These are phyloP conservation scores for Xiphias gladius DNA, from an alignment of 2,113 vertebrate species.

Conservation along the genomic window DNA sequence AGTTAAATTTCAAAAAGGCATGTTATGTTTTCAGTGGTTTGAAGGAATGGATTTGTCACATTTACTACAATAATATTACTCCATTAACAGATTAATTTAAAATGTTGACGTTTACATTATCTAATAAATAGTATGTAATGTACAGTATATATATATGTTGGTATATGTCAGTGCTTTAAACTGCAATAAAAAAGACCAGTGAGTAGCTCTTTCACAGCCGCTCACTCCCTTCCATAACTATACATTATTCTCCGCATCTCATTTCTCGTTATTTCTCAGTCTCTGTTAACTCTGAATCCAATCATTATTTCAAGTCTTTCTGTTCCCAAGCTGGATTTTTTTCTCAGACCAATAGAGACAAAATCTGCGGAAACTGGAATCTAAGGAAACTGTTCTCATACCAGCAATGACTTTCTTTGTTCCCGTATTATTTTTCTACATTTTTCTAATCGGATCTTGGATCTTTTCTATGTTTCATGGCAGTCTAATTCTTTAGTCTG, in stretches of 20 bases:
- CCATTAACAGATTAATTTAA: neutral
- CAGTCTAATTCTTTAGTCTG: constrained; percentile 58
- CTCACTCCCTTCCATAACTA: neutral
- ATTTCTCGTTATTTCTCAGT: constrained; percentile 1
- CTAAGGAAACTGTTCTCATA: constrained; percentile 11
- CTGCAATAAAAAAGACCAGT: neutral
- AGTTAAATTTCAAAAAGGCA: neutral
- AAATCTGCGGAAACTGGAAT: too few species aligned
- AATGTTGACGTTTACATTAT: neutral
- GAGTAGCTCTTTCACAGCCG: neutral
- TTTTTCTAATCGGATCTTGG: constrained; percentile 57
- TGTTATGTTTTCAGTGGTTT: neutral
- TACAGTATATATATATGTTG: neutral
- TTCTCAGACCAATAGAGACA: neutral
- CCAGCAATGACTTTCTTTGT: constrained; percentile 29
- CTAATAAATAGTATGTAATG: neutral
- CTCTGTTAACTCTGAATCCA: neutral
- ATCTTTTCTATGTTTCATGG: constrained; percentile 63
- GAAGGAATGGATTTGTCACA: neutral
- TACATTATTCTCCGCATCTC: constrained; percentile 1
- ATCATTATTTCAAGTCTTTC: constrained; percentile 1
- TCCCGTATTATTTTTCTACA: constrained; percentile 29
- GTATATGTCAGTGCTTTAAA: neutral
- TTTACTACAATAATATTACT: neutral
- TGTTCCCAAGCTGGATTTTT: neutral